phyloP scores from a whole-genome alignment of 2,797 vertebrate species.

The Menidia menidia region DNA sequence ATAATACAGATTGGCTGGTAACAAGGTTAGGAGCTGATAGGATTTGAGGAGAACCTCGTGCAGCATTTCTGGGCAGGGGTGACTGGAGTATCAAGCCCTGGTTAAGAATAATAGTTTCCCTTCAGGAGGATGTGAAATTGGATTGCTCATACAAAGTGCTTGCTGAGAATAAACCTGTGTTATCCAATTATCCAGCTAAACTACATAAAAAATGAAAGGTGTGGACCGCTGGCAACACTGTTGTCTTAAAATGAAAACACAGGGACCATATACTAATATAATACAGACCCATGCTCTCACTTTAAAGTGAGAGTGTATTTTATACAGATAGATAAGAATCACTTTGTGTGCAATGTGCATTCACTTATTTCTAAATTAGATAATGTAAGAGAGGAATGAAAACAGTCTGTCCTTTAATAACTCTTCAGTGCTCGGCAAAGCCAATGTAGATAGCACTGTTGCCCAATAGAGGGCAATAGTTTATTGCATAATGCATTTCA shows the following conservation, averaged over 20 bases:
- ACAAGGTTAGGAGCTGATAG: conserved; percentile 87
- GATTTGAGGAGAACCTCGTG: conserved; percentile 83
- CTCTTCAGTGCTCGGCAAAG: conserved; percentile 34
- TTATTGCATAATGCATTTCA: conserved; percentile 79
- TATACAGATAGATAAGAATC: conserved; percentile 30
- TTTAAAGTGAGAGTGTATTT: conserved; percentile 40
- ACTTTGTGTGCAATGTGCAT: conserved; percentile 6
- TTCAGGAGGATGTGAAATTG: conserved; percentile 88
- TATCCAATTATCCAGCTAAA: conserved; percentile 89
- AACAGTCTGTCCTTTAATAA: conserved; percentile 45
- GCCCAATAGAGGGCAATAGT: conserved; percentile 89
- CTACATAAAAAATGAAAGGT: conserved; percentile 81
- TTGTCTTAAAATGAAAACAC: conserved; percentile 70
- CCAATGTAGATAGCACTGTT: conserved; percentile 74
- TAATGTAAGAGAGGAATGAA: conserved; percentile 8
- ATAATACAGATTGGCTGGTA: conserved; percentile 87
- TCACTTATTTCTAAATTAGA: conserved; percentile 20
- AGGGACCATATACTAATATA: conserved; percentile 45
- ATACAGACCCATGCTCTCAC: conserved; percentile 10
- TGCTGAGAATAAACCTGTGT: conserved; percentile 88
- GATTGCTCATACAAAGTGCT: conserved; percentile 90
- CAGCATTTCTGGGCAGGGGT: conserved; percentile 83
- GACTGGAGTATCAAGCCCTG: conserved; percentile 84
- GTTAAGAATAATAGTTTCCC: conserved; percentile 88
- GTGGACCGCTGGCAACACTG: conserved; percentile 76